Evolutionary conservation across 2,888 invertebrate species (phyloP).

Genomic region (Geophilus truncorum): DNA sequence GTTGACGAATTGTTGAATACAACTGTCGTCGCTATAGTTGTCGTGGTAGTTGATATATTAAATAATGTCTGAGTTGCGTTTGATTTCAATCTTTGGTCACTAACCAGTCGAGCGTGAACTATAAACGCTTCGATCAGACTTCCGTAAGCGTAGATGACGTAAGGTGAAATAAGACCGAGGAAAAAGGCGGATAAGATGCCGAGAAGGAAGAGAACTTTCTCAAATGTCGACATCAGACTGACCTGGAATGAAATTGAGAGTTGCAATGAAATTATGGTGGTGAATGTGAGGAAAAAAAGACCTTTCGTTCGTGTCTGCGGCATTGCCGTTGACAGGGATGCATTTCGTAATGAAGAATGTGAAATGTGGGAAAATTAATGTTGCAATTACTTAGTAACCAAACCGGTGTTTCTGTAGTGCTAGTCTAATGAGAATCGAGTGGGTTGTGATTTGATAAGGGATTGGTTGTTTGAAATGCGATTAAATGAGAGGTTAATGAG

Average conservation of each 20-base stretch:
- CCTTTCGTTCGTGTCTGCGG: not conserved
- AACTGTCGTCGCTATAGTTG: not conserved
- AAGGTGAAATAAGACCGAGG: slow-evolving; percentile 16
- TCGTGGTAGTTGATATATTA: not conserved
- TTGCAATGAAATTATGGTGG: too few relatives aligned
- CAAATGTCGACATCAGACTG: slow-evolving; percentile 1
- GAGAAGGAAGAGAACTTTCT: not conserved
- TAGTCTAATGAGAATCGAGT: too few relatives aligned
- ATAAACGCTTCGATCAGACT: slow-evolving; percentile 19
- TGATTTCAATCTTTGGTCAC: not conserved
- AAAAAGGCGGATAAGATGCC: slow-evolving; percentile 28
- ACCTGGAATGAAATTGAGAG: too few relatives aligned
- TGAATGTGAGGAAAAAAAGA: not conserved
- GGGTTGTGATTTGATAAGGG: too few relatives aligned
- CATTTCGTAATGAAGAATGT: too few relatives aligned
- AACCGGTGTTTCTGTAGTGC: too few relatives aligned
- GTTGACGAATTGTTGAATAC: not conserved
- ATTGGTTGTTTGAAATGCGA: too few relatives aligned
- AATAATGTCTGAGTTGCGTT: too few relatives aligned
- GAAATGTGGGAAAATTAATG: too few relatives aligned
- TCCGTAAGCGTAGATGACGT: slow-evolving; percentile 28
- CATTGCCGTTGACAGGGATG: too few relatives aligned
- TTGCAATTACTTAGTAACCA: too few relatives aligned
- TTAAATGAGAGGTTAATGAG: too few relatives aligned
- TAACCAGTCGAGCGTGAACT: not conserved